Evolutionary conservation across 2,888 invertebrate species (phyloP).

Genomic region (Synanthedon vespiformis): DNA sequence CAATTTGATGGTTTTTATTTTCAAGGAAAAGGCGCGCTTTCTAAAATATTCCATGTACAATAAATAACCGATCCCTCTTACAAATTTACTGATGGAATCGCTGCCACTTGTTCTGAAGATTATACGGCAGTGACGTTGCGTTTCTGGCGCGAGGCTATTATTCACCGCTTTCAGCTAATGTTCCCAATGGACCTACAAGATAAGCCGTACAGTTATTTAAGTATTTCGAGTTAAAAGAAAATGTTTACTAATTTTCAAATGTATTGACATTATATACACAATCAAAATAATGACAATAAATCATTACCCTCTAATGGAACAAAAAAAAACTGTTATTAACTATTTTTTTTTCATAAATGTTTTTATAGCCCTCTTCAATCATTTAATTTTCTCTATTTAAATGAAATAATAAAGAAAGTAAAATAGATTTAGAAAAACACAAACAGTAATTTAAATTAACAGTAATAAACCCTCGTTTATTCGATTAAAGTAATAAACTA

Average conservation of each 20-base stretch:
- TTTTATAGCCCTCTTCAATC: too few relatives aligned
- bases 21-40: neutral
- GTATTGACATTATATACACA: neutral
- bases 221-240: neutral
- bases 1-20: slow-evolving; percentile 2
- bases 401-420: too few relatives aligned
- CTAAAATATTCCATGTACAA: neutral
- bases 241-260: neutral
- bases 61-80: slow-evolving; percentile 10
- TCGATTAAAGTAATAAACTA: too few relatives aligned
- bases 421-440: too few relatives aligned
- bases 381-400: too few relatives aligned
- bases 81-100: slow-evolving; percentile 14
- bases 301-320: too few relatives aligned
- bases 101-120: slow-evolving; percentile 19
- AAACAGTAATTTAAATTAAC: too few relatives aligned
- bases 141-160: slow-evolving; percentile 8
- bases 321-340: too few relatives aligned
- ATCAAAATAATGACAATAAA: too few relatives aligned
- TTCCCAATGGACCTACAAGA: slow-evolving; percentile 8
- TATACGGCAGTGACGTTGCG: slow-evolving; percentile 19
- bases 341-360: too few relatives aligned
- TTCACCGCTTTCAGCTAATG: slow-evolving; percentile 3
- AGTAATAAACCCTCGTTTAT: too few relatives aligned
- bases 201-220: slow-evolving; percentile 6